Base-by-base conservation (phyloP, 2,797 vertebrate genomes). In the Amazonetta brasiliensis region DNA sequence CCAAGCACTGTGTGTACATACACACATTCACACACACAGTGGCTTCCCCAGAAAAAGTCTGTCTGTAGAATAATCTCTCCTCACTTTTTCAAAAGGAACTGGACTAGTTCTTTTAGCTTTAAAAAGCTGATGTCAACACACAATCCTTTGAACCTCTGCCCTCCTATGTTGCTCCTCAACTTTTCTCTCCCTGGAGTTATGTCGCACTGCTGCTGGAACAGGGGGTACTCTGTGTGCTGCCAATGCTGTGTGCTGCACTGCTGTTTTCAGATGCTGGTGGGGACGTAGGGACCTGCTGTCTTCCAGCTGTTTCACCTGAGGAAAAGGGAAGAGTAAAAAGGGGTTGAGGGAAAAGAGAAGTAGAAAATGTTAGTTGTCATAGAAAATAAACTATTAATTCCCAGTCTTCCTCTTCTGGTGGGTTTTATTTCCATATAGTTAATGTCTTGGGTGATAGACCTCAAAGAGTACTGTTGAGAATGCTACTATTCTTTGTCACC, bases 171-270 rank as follows among this genome's bases (percentile, higher is more conserved):
- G 86, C 60, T 60, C 69, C 41, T 31, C 12, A 30, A n/a, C n/a
- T 6, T 55, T 52, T 78, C 3, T 46, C 13, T 43, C 75, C 16
- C 52, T 7, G 3, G 54, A 78, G 98, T 98, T 99, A 99, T 92
- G 99, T 98, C 0, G 99, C 98, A 94, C 99, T 99, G 98, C 98
- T 99, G 98, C 99, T 99, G 92, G 99, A 99, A 93, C 99, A 99
- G 39, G 99, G 99, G 0, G 99, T 99, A 98, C 99, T 99, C 93
- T 99, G 99, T 0, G 99, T 99, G 98, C 99, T 99, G 97, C 99
- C 99, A 0, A 99, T 99, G 87, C 99, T 99, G 98, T 98, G 99
- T 1, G 99, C 99, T 0, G 99, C 98, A 0, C 99, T 99, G 99
- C 99, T 99, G 98, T 99, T 99, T 94, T 99, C 99, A 0, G 99